These are phyloP conservation scores for Troides oblongomaculatus DNA, from an alignment of 2,888 invertebrate species.

Conservation along the genomic window DNA sequence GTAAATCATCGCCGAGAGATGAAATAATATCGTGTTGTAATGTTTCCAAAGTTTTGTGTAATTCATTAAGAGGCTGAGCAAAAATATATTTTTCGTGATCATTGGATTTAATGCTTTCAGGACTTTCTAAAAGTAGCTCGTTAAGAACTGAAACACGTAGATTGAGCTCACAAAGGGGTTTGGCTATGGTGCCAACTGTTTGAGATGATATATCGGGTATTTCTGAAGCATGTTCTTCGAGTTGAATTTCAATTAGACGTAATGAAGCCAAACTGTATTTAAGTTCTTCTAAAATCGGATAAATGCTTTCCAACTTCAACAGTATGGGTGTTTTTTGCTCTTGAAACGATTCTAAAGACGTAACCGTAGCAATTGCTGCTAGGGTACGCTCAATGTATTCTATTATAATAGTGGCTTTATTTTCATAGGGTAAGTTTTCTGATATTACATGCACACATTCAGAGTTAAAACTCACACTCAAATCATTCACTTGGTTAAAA, in stretches of 20 bases:
- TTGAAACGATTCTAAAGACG: conserved; percentile 34
- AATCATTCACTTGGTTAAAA: conserved; percentile 57
- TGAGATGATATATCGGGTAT: conserved; percentile 67
- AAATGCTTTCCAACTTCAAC: conserved; percentile 55
- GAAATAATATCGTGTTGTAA: conserved; percentile 71
- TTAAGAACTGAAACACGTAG: conserved; percentile 58
- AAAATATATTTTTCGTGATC: conserved; percentile 56
- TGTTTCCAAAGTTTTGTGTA: conserved; percentile 66
- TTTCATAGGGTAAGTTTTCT: conserved; percentile 34
- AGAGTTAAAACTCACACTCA: conserved; percentile 51
- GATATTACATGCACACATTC: conserved; percentile 55
- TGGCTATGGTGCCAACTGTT: conserved; percentile 49
- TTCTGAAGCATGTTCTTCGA: conserved; percentile 51
- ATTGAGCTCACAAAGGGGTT: conserved; percentile 61
- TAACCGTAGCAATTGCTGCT: conserved; percentile 56
- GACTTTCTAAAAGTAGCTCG: conserved; percentile 60
- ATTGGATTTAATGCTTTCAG: conserved; percentile 52
- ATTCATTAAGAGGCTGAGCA: conserved; percentile 69
- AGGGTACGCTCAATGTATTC: conserved; percentile 64
- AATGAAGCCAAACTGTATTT: conserved; percentile 56
- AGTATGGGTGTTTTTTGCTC: conserved; percentile 47
- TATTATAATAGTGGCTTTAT: conserved; percentile 50
- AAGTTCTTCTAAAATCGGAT: conserved; percentile 62
- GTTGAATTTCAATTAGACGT: conserved; percentile 35
- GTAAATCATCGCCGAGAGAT: conserved; percentile 57